Evolutionary conservation across 2,797 vertebrate genomes (phyloP).

Genomic region (Pseudopleuronectes americanus): DNA sequence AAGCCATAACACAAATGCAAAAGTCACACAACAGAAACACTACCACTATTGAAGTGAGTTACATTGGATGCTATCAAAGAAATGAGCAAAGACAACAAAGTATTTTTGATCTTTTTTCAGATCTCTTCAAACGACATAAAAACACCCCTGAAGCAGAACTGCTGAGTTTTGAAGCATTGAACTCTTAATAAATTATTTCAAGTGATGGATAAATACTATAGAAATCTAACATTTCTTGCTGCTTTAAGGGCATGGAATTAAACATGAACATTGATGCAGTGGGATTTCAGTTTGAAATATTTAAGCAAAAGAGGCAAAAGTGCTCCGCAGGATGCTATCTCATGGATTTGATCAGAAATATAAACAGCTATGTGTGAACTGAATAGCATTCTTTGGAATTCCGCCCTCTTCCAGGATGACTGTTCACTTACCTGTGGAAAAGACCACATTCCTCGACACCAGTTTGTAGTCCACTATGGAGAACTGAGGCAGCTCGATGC

Average conservation of each 20-base stretch:
- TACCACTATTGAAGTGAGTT: no score
- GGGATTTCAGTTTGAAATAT: not conserved
- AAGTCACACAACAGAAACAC: no score
- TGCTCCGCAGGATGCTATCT: not conserved
- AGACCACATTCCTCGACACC: conserved; percentile 97
- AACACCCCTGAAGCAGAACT: not conserved
- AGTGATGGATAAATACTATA: not conserved
- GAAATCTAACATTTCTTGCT: not conserved
- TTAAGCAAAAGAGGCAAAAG: not conserved
- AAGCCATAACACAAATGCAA: no score
- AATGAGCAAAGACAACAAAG: no score
- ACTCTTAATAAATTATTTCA: conserved; percentile 2
- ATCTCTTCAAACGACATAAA: no score
- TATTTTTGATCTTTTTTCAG: no score
- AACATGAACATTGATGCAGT: not conserved
- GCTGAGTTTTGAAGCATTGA: not conserved
- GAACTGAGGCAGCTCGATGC: conserved; percentile 98
- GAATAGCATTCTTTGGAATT: not conserved
- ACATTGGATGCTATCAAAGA: no score
- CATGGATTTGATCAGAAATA: not conserved
- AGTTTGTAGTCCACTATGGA: conserved; percentile 96
- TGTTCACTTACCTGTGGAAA: conserved; percentile 92
- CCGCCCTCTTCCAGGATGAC: not conserved
- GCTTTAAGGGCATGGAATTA: not conserved
- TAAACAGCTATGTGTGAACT: not conserved